Percentiles rank a stretch among this genome's conserved stretches.
phyloP scores from a whole-genome alignment of 1,140 invertebrate genomes.

The Diprion similis region DNA sequence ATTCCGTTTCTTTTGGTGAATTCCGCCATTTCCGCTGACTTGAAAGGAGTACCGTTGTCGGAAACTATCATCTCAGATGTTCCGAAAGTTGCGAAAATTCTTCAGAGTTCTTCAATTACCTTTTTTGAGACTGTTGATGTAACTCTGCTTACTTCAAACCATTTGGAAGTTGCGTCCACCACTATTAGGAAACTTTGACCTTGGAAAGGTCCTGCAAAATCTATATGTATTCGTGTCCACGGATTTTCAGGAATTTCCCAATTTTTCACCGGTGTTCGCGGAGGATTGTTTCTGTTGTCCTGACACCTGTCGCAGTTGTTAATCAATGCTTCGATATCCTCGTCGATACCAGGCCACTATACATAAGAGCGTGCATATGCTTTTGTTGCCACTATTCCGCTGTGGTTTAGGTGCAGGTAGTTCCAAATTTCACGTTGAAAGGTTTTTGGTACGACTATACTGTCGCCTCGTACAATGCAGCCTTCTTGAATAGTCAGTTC shows the following conservation, averaged over 20 bases:
- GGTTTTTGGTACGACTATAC: conserved; percentile 47
- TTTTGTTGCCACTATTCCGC: conserved; percentile 56
- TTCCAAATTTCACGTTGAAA: conserved; percentile 35
- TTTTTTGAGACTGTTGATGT: not conserved
- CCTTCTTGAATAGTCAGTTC: conserved; percentile 24
- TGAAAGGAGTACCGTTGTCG: not conserved
- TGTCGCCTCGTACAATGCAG: conserved; percentile 35
- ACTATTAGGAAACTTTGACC: conserved; percentile 51
- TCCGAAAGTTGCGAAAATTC: conserved; percentile 13
- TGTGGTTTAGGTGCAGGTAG: conserved; percentile 51
- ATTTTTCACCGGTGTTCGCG: conserved; percentile 29
- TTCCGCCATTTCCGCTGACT: conserved; percentile 12
- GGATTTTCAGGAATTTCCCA: conserved; percentile 48
- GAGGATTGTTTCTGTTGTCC: conserved; percentile 30
- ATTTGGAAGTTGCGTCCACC: conserved; percentile 24
- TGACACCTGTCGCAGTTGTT: conserved; percentile 39
- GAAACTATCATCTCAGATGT: conserved; percentile 9
- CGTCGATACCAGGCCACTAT: conserved; percentile 57
- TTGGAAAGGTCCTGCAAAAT: conserved; percentile 58
- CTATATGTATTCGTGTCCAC: conserved; percentile 60
- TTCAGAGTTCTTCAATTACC: conserved; percentile 13
- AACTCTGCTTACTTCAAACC: conserved; percentile 13
- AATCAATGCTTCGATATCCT: conserved; percentile 45
- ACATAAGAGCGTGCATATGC: conserved; percentile 46
- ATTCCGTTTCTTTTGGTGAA: conserved; percentile 9